Evolutionary conservation across 2,888 invertebrate genomes (phyloP).

Genomic region (Lycocerus yunnanus): DNA sequence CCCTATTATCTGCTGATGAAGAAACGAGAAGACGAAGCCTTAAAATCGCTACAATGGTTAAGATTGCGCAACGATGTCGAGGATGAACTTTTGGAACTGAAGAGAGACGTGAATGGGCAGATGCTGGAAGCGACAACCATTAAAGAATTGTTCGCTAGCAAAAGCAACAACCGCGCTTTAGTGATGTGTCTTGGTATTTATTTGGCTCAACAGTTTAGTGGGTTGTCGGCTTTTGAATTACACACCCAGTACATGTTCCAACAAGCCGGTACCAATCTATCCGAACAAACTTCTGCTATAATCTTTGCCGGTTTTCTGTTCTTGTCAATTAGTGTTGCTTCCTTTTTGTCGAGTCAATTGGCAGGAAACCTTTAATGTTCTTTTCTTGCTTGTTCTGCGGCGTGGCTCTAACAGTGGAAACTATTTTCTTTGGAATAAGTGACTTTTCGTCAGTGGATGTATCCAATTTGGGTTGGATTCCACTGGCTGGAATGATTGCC

Average conservation of each 20-base stretch:
- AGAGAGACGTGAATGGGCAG: conserved; percentile 43
- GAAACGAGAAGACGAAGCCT: conserved; percentile 37
- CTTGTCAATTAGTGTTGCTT: conserved; percentile 25
- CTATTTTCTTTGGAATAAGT: conserved; percentile 42
- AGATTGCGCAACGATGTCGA: conserved; percentile 41
- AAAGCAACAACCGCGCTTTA: conserved; percentile 44
- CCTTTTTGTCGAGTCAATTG: conserved; percentile 42
- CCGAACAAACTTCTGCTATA: conserved; percentile 43
- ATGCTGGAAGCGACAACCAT: conserved; percentile 43
- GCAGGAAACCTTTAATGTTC: conserved; percentile 42
- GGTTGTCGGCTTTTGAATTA: conserved; percentile 41
- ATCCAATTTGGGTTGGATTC: conserved; percentile 40
- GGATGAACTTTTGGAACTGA: conserved; percentile 40
- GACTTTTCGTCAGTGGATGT: conserved; percentile 25
- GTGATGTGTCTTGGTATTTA: conserved; percentile 38
- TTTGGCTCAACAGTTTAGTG: conserved; percentile 45
- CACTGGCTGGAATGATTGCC: conserved; percentile 43
- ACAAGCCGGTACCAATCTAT: conserved; percentile 45
- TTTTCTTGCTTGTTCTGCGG: conserved; percentile 39
- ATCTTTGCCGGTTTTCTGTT: conserved; percentile 38
- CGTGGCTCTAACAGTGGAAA: conserved; percentile 36
- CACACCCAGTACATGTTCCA: conserved; percentile 48
- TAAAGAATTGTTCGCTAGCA: conserved; percentile 42
- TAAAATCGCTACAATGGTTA: conserved; percentile 38
- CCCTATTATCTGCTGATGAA: conserved; percentile 48